Percentiles rank a stretch among this genome's conserved stretches.
Conservation (phyloP, 2,797 vertebrate genomes). For the Paedocypris micromegethes region DNA sequence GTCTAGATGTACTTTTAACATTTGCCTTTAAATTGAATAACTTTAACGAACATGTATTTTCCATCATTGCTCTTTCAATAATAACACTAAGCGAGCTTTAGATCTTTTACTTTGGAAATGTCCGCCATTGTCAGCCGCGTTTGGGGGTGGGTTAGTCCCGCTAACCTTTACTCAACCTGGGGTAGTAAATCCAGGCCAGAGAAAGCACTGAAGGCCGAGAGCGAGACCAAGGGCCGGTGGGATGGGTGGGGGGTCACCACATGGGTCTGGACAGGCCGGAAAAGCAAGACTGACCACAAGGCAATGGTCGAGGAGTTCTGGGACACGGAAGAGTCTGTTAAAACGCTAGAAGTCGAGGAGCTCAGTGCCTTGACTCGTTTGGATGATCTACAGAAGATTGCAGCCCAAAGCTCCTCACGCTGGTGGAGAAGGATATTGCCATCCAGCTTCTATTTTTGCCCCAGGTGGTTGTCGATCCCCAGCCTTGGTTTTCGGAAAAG, state of each 20-base stretch:
- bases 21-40: too few species aligned
- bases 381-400: background rate
- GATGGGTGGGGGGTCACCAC: slow-evolving; percentile 50
- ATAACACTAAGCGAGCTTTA: too few species aligned
- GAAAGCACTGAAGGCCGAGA: slow-evolving; percentile 19
- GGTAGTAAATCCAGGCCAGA: slow-evolving; percentile 35
- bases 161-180: slow-evolving; percentile 54
- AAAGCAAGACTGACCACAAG: slow-evolving; percentile 45
- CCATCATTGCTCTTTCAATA: too few species aligned
- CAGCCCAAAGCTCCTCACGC: slow-evolving; percentile 27
- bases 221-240: slow-evolving; percentile 21
- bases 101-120: slow-evolving; percentile 52
- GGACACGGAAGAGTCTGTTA: slow-evolving; percentile 56
- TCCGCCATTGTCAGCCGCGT: slow-evolving; percentile 57
- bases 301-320: slow-evolving; percentile 60
- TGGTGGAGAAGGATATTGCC: slow-evolving; percentile 65
- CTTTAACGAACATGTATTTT: too few species aligned
- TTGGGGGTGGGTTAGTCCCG: slow-evolving; percentile 65
- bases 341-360: slow-evolving; percentile 39
- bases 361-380: slow-evolving; percentile 25
- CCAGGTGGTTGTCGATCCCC: background rate
- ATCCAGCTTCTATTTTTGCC: slow-evolving; percentile 52
- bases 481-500: slow-evolving; percentile 34
- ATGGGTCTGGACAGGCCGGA: slow-evolving; percentile 62
- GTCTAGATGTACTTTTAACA: too few species aligned